Base-by-base conservation (phyloP, 2,888 invertebrate species). In the Exocentrus adspersus region DNA sequence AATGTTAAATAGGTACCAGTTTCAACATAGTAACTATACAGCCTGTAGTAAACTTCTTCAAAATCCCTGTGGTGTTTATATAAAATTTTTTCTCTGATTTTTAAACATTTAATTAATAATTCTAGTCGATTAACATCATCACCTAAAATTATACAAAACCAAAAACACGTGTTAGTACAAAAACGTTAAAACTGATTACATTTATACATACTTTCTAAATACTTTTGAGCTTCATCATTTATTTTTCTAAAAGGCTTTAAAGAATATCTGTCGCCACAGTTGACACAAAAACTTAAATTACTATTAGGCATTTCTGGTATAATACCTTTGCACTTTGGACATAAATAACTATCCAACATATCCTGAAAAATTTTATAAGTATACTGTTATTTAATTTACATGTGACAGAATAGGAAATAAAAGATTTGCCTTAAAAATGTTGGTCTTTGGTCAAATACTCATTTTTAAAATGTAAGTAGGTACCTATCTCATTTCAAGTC, bases 41-140 rank as follows among this genome's bases (percentile, higher is more conserved):
- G 77, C 37, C 84, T 79, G 48, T 79, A 78, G 64, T 78, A 78
- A 37, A 75, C 74, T 52, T 79, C 77, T 64, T 78, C 78, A 45
- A 88, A 79, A 65, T 85, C 82, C 59, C 82, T 82, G 74, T 88
- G 85, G 72, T 85, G 80, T 73, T 83, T 82, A 69, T 85, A 86
- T 43, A 88, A 78, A 43, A 84, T 76, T 64, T 81, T 80, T 67
- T 81, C 79, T 58, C 85, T 77, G 28, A 85, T 78, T 65, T 78
- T 77, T 62, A 85, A 79, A 77, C 86, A 84, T 68, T 81, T 76
- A 53, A 83, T 75, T 30, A 87, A 78, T 46, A 78, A 76, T 53
- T 80, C 72, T 28, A 86, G 65, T 37, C 74, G 73, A 70, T 76
- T 75, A 6, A 57, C 61, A 37, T 75, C 71, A 53, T 76, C 76